These are phyloP conservation scores for Spinibarbus caldwelli DNA, from an alignment of 2,797 vertebrate species.

Conservation along the genomic window DNA sequence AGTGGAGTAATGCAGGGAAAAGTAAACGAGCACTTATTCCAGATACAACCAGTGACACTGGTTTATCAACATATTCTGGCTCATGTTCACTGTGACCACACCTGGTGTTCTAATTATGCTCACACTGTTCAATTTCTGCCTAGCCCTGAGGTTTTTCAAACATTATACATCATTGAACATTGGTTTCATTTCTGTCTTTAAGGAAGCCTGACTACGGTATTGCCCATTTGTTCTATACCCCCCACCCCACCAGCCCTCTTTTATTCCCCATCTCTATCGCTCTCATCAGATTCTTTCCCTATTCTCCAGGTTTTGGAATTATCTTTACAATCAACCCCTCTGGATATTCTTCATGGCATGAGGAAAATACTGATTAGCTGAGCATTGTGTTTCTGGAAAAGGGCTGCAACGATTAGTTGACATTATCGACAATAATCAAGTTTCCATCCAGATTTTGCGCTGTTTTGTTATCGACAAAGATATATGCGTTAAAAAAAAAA, in stretches of 20 bases:
- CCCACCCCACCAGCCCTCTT: neutral
- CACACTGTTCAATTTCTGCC: slow-evolving; percentile 61
- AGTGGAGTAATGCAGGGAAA: neutral
- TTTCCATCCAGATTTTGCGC: too few relatives aligned
- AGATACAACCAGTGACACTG: slow-evolving; percentile 44
- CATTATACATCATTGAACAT: slow-evolving; percentile 63
- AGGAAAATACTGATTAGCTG: slow-evolving; percentile 43
- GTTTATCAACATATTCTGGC: slow-evolving; percentile 58
- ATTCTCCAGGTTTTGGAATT: slow-evolving; percentile 2
- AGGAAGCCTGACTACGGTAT: slow-evolving; percentile 58
- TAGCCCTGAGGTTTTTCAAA: slow-evolving; percentile 57
- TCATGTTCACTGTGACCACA: slow-evolving; percentile 58
- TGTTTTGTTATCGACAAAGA: too few relatives aligned
- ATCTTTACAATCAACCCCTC: slow-evolving; percentile 30
- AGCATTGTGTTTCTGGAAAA: neutral
- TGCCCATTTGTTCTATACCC: slow-evolving; percentile 20
- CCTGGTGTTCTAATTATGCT: slow-evolving; percentile 68
- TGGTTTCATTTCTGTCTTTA: slow-evolving; percentile 62
- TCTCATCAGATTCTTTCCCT: slow-evolving; percentile 46
- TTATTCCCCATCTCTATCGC: slow-evolving; percentile 28
- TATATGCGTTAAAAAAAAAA: too few relatives aligned
- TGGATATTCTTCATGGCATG: slow-evolving; percentile 12
- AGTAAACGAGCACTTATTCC: slow-evolving; percentile 19
- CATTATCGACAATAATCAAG: too few relatives aligned
- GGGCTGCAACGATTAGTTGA: too few relatives aligned